Evolutionary conservation across 2,888 invertebrate genomes (phyloP).

Genomic region (Zygaena filipendulae): DNA sequence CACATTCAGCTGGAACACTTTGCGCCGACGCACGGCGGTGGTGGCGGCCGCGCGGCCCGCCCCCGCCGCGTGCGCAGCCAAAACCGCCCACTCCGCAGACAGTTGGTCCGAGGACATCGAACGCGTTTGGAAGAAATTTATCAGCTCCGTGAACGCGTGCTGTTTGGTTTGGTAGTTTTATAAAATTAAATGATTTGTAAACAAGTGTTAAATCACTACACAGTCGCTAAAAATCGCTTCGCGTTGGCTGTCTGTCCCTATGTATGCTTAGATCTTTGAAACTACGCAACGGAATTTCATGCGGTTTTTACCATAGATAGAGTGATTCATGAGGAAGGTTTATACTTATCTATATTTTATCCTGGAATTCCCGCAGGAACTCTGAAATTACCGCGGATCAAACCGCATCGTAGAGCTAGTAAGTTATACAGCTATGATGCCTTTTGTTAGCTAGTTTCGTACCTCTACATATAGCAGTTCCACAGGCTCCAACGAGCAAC

Average conservation of each 20-base stretch:
- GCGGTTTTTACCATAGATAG: too few species aligned
- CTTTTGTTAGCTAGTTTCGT: too few species aligned
- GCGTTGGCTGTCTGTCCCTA: too few species aligned
- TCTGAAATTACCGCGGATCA: too few species aligned
- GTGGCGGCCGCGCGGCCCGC: conserved; percentile 49
- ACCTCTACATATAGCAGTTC: conserved; percentile 85
- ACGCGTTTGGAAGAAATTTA: conserved; percentile 74
- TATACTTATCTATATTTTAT: too few species aligned
- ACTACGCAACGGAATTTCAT: too few species aligned
- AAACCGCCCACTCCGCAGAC: conserved; percentile 28
- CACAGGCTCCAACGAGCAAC: conserved; percentile 75
- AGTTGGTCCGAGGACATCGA: conserved; percentile 56
- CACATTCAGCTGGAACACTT: conserved; percentile 75
- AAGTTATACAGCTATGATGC: not conserved
- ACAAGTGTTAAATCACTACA: not conserved
- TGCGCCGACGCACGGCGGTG: conserved; percentile 41
- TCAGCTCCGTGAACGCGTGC: conserved; percentile 78
- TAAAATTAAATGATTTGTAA: conserved; percentile 19
- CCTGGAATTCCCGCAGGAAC: too few species aligned
- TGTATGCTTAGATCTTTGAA: too few species aligned
- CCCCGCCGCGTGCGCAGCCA: conserved; percentile 34
- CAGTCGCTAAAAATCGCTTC: not conserved
- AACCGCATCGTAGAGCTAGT: too few species aligned
- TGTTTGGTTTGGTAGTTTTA: too few species aligned
- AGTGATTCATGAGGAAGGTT: too few species aligned